Base-by-base conservation (phyloP, 2,888 invertebrate species). In the Agriotes lineatus region DNA sequence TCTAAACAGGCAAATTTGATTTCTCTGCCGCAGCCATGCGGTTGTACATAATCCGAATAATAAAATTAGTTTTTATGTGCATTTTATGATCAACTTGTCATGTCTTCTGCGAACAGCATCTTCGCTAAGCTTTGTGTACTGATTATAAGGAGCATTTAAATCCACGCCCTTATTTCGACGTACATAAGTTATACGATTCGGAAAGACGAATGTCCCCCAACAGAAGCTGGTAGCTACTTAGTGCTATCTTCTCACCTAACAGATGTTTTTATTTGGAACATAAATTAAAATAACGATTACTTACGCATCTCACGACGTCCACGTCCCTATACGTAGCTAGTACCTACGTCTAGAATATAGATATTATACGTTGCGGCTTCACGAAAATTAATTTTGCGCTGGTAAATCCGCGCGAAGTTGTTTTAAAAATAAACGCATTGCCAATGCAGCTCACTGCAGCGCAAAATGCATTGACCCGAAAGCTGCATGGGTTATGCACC, bases 21-120 rank as follows among this genome's bases (percentile, higher is more conserved):
- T 48, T 48, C 22, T 22, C 48, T 22, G 48, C 48, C 25, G 18
- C 48, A 7, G 25, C 22, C 25, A 48, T 48, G 14, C 10, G n/a
- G 12, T 52, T 33, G 25, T 56, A 39, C 20, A 79, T 81, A 79
- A 81, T 81, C 77, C 78, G 75, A 77, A 78, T 78, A 79, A 79
- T 82, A 82, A 82, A 81, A 82, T 82, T 82, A 80, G 76, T 76
- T 79, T 81, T 81, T 81, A 82, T 78, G 80, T 76, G 70, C 76
- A 74, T 82, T 82, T 82, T 82, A 82, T 80, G 81, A 80, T 79
- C 81, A 78, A 77, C 78, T 80, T 80, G 80, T 80, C 80, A 80
- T 80, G 81, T 81, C 79, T 77, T 77, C 78, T 78, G 75, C 78
- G 79, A 80, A 80, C 80, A 78, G 77, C 76, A 77, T 78, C 79